Evolutionary conservation across 1,140 invertebrate species (phyloP).

Genomic region (Drosophila subobscura): DNA sequence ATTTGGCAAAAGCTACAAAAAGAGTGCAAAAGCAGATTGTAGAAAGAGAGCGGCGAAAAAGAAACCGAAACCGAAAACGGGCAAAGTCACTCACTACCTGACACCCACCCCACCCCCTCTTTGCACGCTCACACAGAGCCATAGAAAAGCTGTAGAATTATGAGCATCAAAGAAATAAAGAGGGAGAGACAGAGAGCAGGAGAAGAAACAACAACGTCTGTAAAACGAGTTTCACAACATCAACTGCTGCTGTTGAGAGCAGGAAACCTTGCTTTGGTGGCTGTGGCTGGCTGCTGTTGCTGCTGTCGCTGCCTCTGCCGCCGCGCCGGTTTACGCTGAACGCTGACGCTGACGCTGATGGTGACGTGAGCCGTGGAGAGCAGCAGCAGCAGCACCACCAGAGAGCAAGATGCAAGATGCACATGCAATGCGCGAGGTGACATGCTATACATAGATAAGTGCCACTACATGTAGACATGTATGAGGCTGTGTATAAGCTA

Average conservation of each 20-base stretch:
- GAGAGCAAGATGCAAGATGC: slow-evolving; percentile 49
- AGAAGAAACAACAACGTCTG: too few species aligned
- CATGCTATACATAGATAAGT: slow-evolving; percentile 46
- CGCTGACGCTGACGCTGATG: slow-evolving; percentile 4
- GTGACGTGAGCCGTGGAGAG: slow-evolving; percentile 7
- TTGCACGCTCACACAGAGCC: slow-evolving; percentile 10
- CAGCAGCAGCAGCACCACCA: slow-evolving; percentile 5
- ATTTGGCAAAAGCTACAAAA: slow-evolving; percentile 45
- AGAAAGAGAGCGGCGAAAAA: slow-evolving; percentile 9
- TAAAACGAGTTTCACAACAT: slow-evolving; percentile 67
- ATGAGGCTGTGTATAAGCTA: slow-evolving; percentile 4
- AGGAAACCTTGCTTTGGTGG: slow-evolving; percentile 29
- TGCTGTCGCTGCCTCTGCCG: slow-evolving; percentile 1
- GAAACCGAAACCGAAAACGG: slow-evolving; percentile 37
- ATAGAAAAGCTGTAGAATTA: slow-evolving; percentile 63
- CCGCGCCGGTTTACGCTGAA: neutral
- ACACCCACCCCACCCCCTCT: neutral
- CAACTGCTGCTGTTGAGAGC: slow-evolving; percentile 28
- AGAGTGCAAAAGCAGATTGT: slow-evolving; percentile 25
- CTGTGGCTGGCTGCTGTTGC: slow-evolving; percentile 15
- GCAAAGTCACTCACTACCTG: slow-evolving; percentile 31
- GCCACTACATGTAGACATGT: neutral
- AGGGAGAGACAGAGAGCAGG: too few species aligned
- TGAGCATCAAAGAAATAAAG: slow-evolving; percentile 57
- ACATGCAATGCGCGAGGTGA: slow-evolving; percentile 47